Percentiles rank a stretch among this genome's conserved stretches.
Evolutionary conservation across 2,797 vertebrate genomes (phyloP).

Genomic region (Gouania willdenowi): DNA sequence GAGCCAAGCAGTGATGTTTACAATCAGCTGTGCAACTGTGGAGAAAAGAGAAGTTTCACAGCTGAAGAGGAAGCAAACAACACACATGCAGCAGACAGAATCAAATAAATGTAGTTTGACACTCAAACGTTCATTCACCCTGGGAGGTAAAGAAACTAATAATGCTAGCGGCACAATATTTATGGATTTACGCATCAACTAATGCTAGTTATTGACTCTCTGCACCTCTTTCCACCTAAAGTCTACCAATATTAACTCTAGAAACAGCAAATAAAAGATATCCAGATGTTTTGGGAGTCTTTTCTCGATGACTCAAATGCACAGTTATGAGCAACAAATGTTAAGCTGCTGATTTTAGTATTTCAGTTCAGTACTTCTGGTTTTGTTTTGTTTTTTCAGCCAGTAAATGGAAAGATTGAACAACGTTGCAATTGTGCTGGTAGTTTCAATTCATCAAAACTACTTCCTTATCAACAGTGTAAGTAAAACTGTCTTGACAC

Average conservation of each 20-base stretch:
- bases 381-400: conserved; percentile 23
- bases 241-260: too few relatives aligned
- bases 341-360: background rate
- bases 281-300: background rate
- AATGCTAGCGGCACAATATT: too few relatives aligned
- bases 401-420: conserved; percentile 41
- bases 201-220: too few relatives aligned
- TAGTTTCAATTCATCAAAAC: conserved; percentile 57
- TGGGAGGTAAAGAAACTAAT: too few relatives aligned
- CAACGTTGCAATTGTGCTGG: conserved; percentile 1
- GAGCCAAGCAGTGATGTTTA: background rate
- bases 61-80: conserved; percentile 40
- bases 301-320: background rate
- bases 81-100: too few relatives aligned
- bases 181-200: too few relatives aligned
- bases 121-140: too few relatives aligned
- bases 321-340: conserved; percentile 1
- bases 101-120: too few relatives aligned
- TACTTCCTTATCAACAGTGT: conserved; percentile 42
- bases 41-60: conserved; percentile 35
- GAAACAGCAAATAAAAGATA: too few relatives aligned
- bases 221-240: too few relatives aligned
- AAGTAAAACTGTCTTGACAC: conserved; percentile 11
- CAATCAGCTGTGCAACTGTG: conserved; percentile 50
- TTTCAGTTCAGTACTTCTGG: conserved; percentile 30